Conservation (phyloP, 2,888 invertebrate genomes). For the Platynereis dumerilii region DNA sequence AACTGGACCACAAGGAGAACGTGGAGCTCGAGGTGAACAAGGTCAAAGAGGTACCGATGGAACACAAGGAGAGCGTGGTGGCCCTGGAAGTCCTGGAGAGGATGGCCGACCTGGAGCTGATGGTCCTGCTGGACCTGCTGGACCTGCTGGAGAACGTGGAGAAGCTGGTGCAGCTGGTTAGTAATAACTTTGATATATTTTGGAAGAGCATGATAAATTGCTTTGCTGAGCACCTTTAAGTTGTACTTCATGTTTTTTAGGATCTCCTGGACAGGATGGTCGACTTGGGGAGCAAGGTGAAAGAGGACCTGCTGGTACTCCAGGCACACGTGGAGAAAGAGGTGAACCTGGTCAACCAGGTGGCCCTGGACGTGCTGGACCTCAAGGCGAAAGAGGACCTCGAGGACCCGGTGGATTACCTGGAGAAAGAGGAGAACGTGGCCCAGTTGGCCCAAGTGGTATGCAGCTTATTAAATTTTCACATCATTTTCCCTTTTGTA, state of each 20-base stretch:
- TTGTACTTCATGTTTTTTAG: neutral
- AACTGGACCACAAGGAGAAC: conserved; percentile 29
- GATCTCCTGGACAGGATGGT: conserved; percentile 25
- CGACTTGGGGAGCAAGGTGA: conserved; percentile 24
- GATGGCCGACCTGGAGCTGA: conserved; percentile 20
- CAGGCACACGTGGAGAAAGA: conserved; percentile 6
- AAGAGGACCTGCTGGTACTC: conserved; percentile 4
- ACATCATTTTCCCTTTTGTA: no score
- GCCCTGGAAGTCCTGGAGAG: conserved; percentile 27
- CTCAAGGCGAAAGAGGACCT: conserved; percentile 13
- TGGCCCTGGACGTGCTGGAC: conserved; percentile 3
- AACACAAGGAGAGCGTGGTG: conserved; percentile 12
- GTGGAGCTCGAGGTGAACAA: conserved; percentile 18
- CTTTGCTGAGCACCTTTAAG: no score
- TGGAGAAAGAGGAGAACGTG: conserved; percentile 18
- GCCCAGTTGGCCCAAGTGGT: conserved; percentile 29
- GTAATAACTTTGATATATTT: no score
- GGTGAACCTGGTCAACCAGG: conserved; percentile 13
- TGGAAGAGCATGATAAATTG: no score
- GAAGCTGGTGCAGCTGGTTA: conserved; percentile 15
- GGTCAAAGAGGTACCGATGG: conserved; percentile 66
- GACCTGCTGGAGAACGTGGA: conserved; percentile 69
- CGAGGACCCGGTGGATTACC: conserved; percentile 6
- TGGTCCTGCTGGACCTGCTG: conserved; percentile 74
- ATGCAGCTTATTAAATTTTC: no score